Conservation (phyloP, 2,888 invertebrate species). For the Imbricaverruca yamaguchii region DNA sequence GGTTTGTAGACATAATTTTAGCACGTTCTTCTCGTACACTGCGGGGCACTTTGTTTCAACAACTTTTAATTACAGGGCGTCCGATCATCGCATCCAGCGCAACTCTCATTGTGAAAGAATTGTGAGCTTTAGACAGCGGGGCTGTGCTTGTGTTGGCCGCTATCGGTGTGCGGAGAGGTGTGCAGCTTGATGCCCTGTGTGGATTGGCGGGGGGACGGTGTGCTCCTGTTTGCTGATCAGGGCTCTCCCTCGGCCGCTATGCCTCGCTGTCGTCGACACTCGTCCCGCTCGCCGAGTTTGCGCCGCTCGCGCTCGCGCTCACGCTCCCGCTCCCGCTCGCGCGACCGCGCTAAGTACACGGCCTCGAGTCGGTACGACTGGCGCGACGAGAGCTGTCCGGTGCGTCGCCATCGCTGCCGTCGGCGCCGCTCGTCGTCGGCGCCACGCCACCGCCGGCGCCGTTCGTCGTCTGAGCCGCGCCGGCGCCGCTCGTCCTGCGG, state of each 20-base stretch:
- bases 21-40: neutral
- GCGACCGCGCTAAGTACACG: neutral
- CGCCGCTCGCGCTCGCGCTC: slow-evolving; percentile 1
- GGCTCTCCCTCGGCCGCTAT: neutral
- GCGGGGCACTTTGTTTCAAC: neutral
- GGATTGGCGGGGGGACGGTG: neutral
- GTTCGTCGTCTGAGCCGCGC: slow-evolving; percentile 11
- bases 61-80: neutral
- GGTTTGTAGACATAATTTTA: too few relatives aligned
- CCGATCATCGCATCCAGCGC: neutral
- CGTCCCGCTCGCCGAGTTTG: slow-evolving; percentile 2
- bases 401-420: neutral
- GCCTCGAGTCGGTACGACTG: neutral
- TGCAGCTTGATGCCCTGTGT: neutral
- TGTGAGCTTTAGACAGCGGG: neutral
- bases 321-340: neutral
- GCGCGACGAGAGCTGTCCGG: neutral
- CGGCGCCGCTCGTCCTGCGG: slow-evolving; percentile 13
- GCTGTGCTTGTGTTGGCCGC: neutral
- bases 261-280: neutral
- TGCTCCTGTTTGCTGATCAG: neutral
- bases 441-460: neutral
- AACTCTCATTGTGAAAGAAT: neutral
- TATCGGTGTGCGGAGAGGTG: neutral
- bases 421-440: neutral